A percentile compares a stretch with the other conserved stretches of the same genome.
phyloP scores from a whole-genome alignment of 2,888 invertebrate genomes.

The Hirtodrosophila histrioides region DNA sequence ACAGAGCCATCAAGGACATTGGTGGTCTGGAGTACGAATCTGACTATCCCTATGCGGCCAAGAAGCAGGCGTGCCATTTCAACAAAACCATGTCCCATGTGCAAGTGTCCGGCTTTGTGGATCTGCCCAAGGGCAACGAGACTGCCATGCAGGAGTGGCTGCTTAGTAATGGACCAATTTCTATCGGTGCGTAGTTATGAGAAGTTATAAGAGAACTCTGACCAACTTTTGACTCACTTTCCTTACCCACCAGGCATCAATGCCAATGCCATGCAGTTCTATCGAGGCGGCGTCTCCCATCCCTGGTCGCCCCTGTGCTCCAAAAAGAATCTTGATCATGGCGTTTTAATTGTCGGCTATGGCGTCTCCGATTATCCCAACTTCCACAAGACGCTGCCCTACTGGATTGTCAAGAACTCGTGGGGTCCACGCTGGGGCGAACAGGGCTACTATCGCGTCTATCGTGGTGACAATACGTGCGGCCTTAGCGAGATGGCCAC shows the following conservation, averaged over 20 bases:
- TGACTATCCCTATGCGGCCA: slow-evolving; percentile 96
- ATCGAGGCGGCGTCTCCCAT: slow-evolving; percentile 96
- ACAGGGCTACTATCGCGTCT: slow-evolving; percentile 97
- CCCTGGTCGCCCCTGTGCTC: slow-evolving; percentile 93
- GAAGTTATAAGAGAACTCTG: too few relatives aligned
- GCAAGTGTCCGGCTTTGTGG: slow-evolving; percentile 91
- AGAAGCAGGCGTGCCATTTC: slow-evolving; percentile 91
- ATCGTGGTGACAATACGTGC: slow-evolving; percentile 96
- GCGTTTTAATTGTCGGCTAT: slow-evolving; percentile 97
- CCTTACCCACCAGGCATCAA: slow-evolving; percentile 87
- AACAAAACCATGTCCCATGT: slow-evolving; percentile 88
- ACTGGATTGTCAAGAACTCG: slow-evolving; percentile 97
- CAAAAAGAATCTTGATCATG: slow-evolving; percentile 93
- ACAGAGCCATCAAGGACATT: slow-evolving; percentile 92
- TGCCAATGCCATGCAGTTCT: slow-evolving; percentile 98
- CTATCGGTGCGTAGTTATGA: slow-evolving; percentile 87
- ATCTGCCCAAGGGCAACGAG: slow-evolving; percentile 89
- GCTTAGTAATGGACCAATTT: slow-evolving; percentile 94
- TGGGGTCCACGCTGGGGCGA: slow-evolving; percentile 97
- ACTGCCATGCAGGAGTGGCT: slow-evolving; percentile 96
- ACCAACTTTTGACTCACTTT: not conserved
- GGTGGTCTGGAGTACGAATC: slow-evolving; percentile 95
- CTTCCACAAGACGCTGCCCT: slow-evolving; percentile 92
- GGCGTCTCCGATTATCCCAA: slow-evolving; percentile 91
- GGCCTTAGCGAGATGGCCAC: slow-evolving; percentile 96